Evolutionary conservation across 1,140 invertebrate species (phyloP), one percentile per base, ranked within the genome.

Genomic region (Zaprionus inermis): DNA sequence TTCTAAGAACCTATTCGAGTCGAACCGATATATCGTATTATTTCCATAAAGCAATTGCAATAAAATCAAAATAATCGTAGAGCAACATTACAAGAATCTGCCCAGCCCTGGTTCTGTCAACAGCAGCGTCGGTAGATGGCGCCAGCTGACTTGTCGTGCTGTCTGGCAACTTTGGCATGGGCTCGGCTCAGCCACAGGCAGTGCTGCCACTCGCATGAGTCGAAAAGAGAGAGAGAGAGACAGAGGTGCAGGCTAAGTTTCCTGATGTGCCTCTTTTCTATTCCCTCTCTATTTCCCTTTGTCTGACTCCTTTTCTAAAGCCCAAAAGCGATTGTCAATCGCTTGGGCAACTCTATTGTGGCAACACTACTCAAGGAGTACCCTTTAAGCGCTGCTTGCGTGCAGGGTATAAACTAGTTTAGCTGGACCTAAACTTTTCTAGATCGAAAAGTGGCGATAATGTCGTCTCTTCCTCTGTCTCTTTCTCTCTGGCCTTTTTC

Each of bases 321-420:
- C 79, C 68, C 70, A 85, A 83, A 52, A 66, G 73, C 78, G 81
- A 82, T 84, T 86, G 81, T 84, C 81, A 84, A 84, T 86, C 78
- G 81, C 80, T 60, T 76, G 75, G 75, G 59, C 71, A 77, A 59
- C 54, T 74, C 61, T 55, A 56, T 30, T 32, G 58, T 46, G 75
- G 78, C 81, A 84, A 74, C 77, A 38, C 36, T 46, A 38, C 34
- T 56, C 16, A 18, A 16, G n/a, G 38, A 18, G 7, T 64, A 64
- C 51, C 36, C 51, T 41, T 5, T 16, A 41, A 16, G 12, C 10
- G 4, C 9, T 12, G 44, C 34, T 49, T 49, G 44, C 6, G 24
- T 54, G 24, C 34, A 65, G 34, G 22, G 61, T 55, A 65, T 30
- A 3, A 5, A 0, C 11, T 55, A 14, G 51, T 52, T 20, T 44